phyloP scores from a whole-genome alignment of 2,113 vertebrate species.

The Pitta sordida region DNA sequence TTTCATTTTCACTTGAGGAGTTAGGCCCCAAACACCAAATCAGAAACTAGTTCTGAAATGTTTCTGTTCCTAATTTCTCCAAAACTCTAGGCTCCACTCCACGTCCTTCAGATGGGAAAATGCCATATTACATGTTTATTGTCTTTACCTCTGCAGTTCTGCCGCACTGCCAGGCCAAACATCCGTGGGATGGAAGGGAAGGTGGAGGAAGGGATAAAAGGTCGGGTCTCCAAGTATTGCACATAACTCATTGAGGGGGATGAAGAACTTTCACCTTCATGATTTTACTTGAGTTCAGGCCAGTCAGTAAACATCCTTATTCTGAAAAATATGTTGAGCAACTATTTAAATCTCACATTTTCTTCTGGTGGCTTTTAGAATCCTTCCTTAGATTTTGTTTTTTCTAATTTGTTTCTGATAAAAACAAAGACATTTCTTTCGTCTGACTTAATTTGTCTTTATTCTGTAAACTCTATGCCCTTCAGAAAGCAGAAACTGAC shows the following conservation, averaged over 20 bases:
- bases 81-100: not conserved
- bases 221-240: not conserved
- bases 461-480: not conserved
- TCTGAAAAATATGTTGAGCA: slow-evolving; percentile 20
- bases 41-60: not conserved
- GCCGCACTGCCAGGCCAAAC: slow-evolving; percentile 4
- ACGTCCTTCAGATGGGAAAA: not conserved
- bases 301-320: slow-evolving; percentile 34
- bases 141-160: not conserved
- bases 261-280: slow-evolving; percentile 1
- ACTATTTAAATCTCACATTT: not conserved
- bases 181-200: not conserved
- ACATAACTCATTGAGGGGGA: slow-evolving; percentile 14
- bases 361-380: not conserved
- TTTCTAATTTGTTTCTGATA: slow-evolving; percentile 21
- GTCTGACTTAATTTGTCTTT: not conserved
- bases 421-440: not conserved
- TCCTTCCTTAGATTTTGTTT: not conserved
- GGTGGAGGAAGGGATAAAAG: not conserved
- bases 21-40: not conserved
- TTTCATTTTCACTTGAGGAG: not conserved
- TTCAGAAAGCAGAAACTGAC: slow-evolving; percentile 21
- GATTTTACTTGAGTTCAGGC: slow-evolving; percentile 46
- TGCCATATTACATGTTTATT: not conserved
- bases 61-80: not conserved